These are phyloP conservation scores for Ranitomeya imitator DNA, from an alignment of 2,113 vertebrate genomes.

Conservation along the genomic window DNA sequence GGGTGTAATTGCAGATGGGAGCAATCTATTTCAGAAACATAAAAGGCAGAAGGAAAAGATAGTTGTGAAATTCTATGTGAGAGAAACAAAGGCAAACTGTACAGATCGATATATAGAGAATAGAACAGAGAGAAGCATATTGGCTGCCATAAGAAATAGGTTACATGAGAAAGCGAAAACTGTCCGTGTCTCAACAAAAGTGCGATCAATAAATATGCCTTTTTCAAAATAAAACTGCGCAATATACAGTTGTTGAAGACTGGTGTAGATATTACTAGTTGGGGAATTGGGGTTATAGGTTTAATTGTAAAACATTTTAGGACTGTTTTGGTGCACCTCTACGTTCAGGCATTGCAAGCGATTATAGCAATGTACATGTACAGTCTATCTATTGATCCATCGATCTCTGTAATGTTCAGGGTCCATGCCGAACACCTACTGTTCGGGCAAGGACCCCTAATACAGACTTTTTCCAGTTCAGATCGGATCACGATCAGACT, in stretches of 20 bases:
- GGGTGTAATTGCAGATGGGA: conserved; percentile 55
- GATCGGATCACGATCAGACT: too few species aligned
- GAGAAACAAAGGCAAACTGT: conserved; percentile 55
- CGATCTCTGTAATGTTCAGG: neutral
- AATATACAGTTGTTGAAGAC: neutral
- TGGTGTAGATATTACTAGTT: neutral
- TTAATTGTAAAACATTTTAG: neutral
- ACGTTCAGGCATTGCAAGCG: neutral
- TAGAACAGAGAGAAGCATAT: conserved; percentile 32
- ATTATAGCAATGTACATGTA: neutral
- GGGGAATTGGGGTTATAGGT: conserved; percentile 8
- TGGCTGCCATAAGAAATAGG: conserved; percentile 48
- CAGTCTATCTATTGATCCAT: neutral
- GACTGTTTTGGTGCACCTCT: neutral
- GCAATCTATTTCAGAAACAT: conserved; percentile 54
- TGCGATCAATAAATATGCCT: conserved; percentile 45
- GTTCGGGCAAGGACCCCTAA: too few species aligned
- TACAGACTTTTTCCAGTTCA: too few species aligned
- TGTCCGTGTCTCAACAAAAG: conserved; percentile 20
- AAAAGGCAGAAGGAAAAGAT: conserved; percentile 51
- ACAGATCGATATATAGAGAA: conserved; percentile 55
- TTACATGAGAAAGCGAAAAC: conserved; percentile 39
- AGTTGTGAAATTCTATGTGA: conserved; percentile 54
- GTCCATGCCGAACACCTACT: too few species aligned
- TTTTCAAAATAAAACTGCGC: conserved; percentile 22